Evolutionary conservation across 2,113 vertebrate genomes (phyloP).

Genomic region (Ptilorrhoa leucosticta): DNA sequence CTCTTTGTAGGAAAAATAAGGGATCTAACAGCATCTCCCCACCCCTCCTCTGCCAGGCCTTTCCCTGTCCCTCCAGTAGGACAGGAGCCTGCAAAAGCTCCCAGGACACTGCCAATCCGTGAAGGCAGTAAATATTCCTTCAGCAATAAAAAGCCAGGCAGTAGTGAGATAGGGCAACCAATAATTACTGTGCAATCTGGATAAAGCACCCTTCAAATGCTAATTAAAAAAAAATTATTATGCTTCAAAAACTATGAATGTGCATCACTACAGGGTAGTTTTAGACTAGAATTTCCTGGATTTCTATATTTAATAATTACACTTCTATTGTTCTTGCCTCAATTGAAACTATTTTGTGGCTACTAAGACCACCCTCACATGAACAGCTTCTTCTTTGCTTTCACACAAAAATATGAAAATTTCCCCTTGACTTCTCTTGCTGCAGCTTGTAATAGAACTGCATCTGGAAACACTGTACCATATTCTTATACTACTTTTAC

Average conservation of each 20-base stretch:
- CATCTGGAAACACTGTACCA: slow-evolving; percentile 56
- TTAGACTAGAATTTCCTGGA: neutral
- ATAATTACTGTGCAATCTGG: neutral
- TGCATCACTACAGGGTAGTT: neutral
- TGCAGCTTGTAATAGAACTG: slow-evolving; percentile 39
- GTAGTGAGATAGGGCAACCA: neutral
- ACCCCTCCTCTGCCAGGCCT: neutral
- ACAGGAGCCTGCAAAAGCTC: neutral
- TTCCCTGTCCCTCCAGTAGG: neutral
- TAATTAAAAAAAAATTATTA: neutral
- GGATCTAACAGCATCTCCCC: neutral
- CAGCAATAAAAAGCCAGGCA: neutral
- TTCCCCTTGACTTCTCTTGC: slow-evolving; percentile 5
- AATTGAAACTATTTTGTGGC: neutral
- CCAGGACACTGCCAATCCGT: neutral
- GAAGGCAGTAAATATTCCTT: neutral
- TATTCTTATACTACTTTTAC: slow-evolving; percentile 47
- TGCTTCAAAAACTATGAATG: neutral
- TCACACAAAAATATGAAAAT: neutral
- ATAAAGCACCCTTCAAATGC: neutral
- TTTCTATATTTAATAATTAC: neutral
- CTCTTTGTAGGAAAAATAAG: neutral
- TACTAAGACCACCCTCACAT: neutral
- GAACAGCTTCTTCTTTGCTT: neutral
- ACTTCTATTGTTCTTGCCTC: neutral